Conservation (phyloP, 2,888 invertebrate species). For the Hetaerina titia region DNA sequence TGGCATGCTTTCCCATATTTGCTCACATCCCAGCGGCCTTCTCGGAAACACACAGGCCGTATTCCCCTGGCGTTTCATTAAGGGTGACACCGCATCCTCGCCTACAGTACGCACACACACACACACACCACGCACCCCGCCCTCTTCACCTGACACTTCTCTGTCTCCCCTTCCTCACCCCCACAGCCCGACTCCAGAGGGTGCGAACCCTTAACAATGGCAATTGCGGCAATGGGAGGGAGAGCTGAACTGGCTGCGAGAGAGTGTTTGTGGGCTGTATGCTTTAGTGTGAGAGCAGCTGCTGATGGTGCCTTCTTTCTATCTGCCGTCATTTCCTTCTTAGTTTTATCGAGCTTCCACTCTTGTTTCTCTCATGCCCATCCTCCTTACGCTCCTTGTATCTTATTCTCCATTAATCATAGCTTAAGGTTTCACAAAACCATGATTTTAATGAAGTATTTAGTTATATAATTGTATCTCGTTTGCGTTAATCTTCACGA, state of each 20-base stretch:
- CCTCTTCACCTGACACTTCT: not conserved
- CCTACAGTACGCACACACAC: not conserved
- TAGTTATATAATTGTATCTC: too few relatives aligned
- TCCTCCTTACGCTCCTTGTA: not conserved
- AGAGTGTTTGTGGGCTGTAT: not conserved
- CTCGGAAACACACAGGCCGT: not conserved
- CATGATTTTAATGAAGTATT: too few relatives aligned
- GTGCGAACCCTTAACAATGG: conserved; percentile 1
- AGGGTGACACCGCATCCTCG: conserved; percentile 22
- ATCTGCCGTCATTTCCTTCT: not conserved
- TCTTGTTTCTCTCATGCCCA: too few relatives aligned
- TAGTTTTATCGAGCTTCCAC: not conserved
- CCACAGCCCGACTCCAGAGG: not conserved
- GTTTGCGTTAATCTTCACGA: too few relatives aligned
- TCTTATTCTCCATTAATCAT: not conserved
- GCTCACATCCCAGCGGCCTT: not conserved
- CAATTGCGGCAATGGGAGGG: not conserved
- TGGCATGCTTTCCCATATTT: not conserved
- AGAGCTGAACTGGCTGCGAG: not conserved
- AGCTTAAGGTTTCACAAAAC: not conserved
- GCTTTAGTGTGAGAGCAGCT: not conserved
- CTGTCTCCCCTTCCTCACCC: not conserved
- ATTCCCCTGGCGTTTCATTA: conserved; percentile 18
- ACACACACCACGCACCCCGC: not conserved
- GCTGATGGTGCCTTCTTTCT: not conserved